These are phyloP conservation scores for Trichogramma evanescens DNA, from an alignment of 2,888 invertebrate species.

Conservation along the genomic window DNA sequence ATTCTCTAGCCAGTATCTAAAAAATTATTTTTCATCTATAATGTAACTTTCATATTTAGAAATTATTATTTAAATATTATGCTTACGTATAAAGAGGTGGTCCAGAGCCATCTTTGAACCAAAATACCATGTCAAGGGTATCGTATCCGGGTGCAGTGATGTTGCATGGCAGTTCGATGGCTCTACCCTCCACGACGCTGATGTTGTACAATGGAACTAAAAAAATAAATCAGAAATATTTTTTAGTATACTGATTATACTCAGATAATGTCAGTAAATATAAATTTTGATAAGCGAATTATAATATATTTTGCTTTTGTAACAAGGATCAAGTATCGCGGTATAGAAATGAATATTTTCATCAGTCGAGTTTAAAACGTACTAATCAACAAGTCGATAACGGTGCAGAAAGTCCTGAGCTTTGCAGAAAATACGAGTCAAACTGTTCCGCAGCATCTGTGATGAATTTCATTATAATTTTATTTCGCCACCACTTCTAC, in stretches of 20 bases:
- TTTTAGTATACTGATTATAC: too few relatives aligned
- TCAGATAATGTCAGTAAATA: too few relatives aligned
- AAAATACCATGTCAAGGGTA: constrained; percentile 86
- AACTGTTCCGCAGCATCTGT: constrained; percentile 1
- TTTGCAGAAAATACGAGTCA: neutral
- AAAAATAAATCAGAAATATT: constrained; percentile 17
- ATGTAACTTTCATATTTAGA: neutral
- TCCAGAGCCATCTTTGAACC: constrained; percentile 83
- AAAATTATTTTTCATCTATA: too few relatives aligned
- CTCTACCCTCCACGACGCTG: constrained; percentile 81
- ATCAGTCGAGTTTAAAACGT: too few relatives aligned
- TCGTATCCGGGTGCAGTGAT: constrained; percentile 75
- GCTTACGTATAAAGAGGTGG: constrained; percentile 80
- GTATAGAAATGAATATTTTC: too few relatives aligned
- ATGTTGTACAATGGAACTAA: constrained; percentile 71
- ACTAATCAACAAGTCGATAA: too few relatives aligned
- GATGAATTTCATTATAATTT: constrained; percentile 18
- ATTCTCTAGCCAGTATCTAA: too few relatives aligned
- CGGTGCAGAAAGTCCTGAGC: too few relatives aligned
- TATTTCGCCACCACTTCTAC: constrained; percentile 3
- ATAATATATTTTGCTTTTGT: too few relatives aligned
- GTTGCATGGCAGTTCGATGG: constrained; percentile 81
- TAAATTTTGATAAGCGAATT: too few relatives aligned
- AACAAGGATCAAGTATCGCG: too few relatives aligned
- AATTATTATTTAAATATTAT: constrained; percentile 10